Evolutionary conservation across 2,888 invertebrate genomes (phyloP).

Genomic region (Pyrrhosoma nymphula): DNA sequence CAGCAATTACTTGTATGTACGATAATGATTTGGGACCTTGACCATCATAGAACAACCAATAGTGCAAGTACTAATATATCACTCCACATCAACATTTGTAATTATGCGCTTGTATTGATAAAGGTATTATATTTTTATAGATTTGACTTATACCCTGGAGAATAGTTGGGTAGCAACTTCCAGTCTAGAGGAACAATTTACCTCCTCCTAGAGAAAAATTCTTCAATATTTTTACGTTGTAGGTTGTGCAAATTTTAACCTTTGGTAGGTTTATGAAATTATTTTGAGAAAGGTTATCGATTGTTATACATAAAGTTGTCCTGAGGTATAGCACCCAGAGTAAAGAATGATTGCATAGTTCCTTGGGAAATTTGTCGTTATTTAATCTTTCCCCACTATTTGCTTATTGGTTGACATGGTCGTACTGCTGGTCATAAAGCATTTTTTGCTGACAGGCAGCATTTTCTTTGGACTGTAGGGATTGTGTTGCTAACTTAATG

Average conservation of each 20-base stretch:
- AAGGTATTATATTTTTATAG: constrained; percentile 36
- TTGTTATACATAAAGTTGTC: background rate
- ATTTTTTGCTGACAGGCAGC: background rate
- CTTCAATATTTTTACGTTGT: background rate
- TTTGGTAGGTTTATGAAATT: background rate
- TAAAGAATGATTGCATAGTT: background rate
- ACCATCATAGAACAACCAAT: background rate
- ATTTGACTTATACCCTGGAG: background rate
- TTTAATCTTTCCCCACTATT: background rate
- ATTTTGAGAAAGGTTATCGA: background rate
- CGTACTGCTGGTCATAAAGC: background rate
- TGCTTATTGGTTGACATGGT: background rate
- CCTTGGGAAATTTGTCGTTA: background rate
- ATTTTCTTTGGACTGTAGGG: background rate
- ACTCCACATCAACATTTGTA: constrained; percentile 12
- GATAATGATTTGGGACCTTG: constrained; percentile 39
- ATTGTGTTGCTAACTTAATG: background rate
- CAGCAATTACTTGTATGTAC: constrained; percentile 35
- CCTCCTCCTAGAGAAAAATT: background rate
- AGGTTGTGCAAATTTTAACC: background rate
- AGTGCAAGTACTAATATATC: constrained; percentile 3
- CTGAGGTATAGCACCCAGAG: background rate
- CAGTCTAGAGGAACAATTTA: background rate
- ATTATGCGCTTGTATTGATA: constrained; percentile 14
- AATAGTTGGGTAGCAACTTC: background rate